Evolutionary conservation across 2,113 vertebrate species (phyloP), one percentile per base, ranked within the genome.

Genomic region (Daphoenositta chrysoptera): DNA sequence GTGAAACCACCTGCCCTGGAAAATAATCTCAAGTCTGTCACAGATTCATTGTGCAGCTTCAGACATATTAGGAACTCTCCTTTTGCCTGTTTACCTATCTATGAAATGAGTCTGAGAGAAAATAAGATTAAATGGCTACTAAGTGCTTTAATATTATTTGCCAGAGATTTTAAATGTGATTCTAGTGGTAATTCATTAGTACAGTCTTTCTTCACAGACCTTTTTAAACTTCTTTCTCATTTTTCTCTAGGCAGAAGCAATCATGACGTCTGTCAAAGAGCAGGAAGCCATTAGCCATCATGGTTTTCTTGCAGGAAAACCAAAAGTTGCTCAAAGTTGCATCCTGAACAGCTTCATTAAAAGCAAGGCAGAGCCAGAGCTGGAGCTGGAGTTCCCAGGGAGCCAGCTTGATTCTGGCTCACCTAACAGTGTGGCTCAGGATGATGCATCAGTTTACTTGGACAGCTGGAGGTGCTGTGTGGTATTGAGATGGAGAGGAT

Each of bases 341-440:
- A 97, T 99, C 88, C 92, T 99, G 37, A 90, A 79, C 40, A 97
- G 89, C 33, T 99, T 99, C 89, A 96, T 57, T 64, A 31, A 96
- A 2, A 98, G 98, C 76, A 99, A 98, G 92, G 99, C 97, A 3
- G 97, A 95, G 66, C 95, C 97, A 18, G 98, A 99, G 73, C 94
- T 99, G 96, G 98, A 99, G 96, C 95, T 97, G 83, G 97, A 98
- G 87, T 98, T 99, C 98, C 20, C 98, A 99, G 77, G 97, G 98
- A 45, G 97, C 97, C 93, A 99, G 98, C 88, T 97, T 99, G 80
- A 99, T 99, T 89, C 96, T 99, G 91, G 97, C 98, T 56, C 98
- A 98, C 48, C 75, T 99, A 68, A 98, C 97, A n/a, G 97, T 98
- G 21, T 98, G 98, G 98, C 97, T 99, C 47, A 98, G 98, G 91